Evolutionary conservation across 2,888 invertebrate genomes (phyloP), one percentile per base, ranked within the genome.

Genomic region (Caenorhabditis becei): DNA sequence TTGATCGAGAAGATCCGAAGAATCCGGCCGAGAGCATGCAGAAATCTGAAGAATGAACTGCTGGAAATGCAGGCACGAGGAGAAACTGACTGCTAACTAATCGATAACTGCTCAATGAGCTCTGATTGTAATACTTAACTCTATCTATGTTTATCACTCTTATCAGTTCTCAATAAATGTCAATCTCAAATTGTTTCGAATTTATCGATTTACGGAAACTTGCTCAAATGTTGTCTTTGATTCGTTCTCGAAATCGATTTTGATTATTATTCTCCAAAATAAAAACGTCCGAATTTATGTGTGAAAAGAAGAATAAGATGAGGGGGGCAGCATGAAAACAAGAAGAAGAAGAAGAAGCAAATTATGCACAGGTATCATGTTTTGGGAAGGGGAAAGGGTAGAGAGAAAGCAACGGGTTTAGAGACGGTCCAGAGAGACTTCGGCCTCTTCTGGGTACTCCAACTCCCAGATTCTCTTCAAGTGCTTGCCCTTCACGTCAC

Each of bases 401-500:
- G 58, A 47, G 54, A 26, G 26, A 16, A 56, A 37, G 41, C 16
- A 18, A 23, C 26, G 20, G 61, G 61, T 67, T 86, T 89, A 90
- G 75, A 90, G 89, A 77, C 90, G 89, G 82, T 90, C 89, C 66
- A 90, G 83, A 37, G 88, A 89, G 24, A 82, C 79, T 65, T 87
- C 87, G 53, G 87, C 86, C 69, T 86, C 87, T 85, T 84, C 87
- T 63, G 90, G 90, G 69, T 90, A 90, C 80, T 90, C 89, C 79
- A 90, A 78, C 63, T 90, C 90, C 90, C 90, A 90, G 82, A 90
- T 89, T 82, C 90, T 83, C 86, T 91, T 91, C 80, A 91, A 84
- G 83, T 91, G 90, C 84, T 91, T 91, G 78, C 88, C 89, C 82
- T 89, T 89, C 53, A 91, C 91, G 86, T 91, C 91, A 77, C 91